Percentiles rank a stretch among this genome's conserved stretches.
Conservation (phyloP, 2,888 invertebrate genomes). For the Hydriomena furcata region DNA sequence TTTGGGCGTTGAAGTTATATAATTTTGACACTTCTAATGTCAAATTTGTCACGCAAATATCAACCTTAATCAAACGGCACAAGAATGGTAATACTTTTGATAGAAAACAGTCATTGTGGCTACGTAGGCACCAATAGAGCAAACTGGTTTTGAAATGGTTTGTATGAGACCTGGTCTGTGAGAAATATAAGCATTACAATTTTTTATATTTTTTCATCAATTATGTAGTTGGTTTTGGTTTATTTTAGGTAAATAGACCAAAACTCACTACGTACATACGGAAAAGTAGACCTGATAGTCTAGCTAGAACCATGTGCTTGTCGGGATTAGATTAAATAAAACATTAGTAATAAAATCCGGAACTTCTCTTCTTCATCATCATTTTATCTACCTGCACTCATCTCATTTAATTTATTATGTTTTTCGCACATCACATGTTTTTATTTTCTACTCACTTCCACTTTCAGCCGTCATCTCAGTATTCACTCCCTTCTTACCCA, state of each 20-base stretch:
- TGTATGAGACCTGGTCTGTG: conserved; percentile 34
- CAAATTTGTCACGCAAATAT: conserved; percentile 1
- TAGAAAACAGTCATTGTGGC: conserved; percentile 17
- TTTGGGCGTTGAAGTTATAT: conserved; percentile 34
- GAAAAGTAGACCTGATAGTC: too few species aligned
- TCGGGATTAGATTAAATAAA: too few species aligned
- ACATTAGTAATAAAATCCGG: too few species aligned
- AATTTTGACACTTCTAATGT: conserved; percentile 33
- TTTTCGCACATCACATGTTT: too few species aligned
- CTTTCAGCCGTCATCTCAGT: too few species aligned
- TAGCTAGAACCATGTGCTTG: too few species aligned
- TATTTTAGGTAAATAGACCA: background rate
- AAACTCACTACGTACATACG: too few species aligned
- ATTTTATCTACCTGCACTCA: too few species aligned
- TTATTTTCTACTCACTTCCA: too few species aligned
- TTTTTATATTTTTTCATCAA: conserved; percentile 33
- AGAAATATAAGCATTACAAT: conserved; percentile 33
- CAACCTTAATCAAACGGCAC: conserved; percentile 5
- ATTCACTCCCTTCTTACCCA: too few species aligned
- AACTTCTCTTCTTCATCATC: too few species aligned
- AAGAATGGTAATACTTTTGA: conserved; percentile 13
- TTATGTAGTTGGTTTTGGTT: conserved; percentile 15
- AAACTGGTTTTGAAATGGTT: conserved; percentile 39
- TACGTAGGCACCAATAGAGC: conserved; percentile 32
- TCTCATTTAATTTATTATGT: too few species aligned